These are phyloP conservation scores for Arizona elegans DNA, from an alignment of 2,113 vertebrate species.

Conservation along the genomic window DNA sequence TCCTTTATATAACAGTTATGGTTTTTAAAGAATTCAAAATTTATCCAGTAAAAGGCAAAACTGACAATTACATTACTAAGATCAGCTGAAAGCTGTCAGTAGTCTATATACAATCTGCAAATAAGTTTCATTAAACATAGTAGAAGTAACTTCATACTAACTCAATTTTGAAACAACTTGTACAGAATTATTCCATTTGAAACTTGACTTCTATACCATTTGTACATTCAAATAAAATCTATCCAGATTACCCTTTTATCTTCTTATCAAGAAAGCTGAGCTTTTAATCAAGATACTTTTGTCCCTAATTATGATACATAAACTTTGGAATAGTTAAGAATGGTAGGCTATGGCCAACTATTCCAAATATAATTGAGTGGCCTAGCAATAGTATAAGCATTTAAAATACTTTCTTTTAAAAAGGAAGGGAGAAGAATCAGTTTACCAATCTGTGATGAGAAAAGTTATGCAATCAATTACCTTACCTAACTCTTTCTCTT, in stretches of 20 bases:
- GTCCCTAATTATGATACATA: not conserved
- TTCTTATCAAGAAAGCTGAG: constrained; percentile 1
- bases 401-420: not conserved
- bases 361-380: not conserved
- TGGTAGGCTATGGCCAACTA: not conserved
- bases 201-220: not conserved
- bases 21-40: not conserved
- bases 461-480: not conserved
- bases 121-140: not conserved
- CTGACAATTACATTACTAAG: not conserved
- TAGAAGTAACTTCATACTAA: not conserved
- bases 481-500: not conserved
- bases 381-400: not conserved
- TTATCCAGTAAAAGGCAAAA: not conserved
- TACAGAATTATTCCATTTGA: not conserved
- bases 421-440: not conserved
- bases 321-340: not conserved
- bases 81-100: not conserved
- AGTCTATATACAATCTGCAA: not conserved
- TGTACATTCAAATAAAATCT: constrained; percentile 20
- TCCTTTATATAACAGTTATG: not conserved
- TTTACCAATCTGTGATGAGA: not conserved
- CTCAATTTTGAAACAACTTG: not conserved
- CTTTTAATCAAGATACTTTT: constrained; percentile 4
- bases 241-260: constrained; percentile 24